Conservation (phyloP, 2,113 vertebrate genomes). For the Telmatochromis sp. region DNA sequence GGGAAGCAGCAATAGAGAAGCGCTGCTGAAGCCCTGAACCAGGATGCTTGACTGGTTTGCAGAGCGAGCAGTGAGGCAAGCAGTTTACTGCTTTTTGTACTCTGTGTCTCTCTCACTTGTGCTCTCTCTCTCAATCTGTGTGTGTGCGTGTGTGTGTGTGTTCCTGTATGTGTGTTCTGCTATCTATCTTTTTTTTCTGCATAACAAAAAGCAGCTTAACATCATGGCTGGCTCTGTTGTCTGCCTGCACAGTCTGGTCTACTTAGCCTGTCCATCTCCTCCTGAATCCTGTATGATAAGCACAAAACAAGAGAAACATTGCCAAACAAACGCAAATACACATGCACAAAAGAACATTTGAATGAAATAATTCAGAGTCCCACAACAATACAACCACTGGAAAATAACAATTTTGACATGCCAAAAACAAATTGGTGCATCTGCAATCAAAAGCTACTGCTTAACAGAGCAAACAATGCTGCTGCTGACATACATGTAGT, state of each 20-base stretch:
- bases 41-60: background rate
- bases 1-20: background rate
- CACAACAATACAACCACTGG: background rate
- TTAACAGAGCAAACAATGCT: background rate
- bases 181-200: background rate
- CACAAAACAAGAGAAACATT: constrained; percentile 4
- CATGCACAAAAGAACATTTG: constrained; percentile 1
- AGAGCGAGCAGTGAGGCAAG: background rate
- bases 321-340: background rate
- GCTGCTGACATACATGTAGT: background rate
- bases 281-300: constrained; percentile 33
- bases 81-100: background rate
- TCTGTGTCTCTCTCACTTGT: background rate
- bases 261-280: constrained; percentile 23
- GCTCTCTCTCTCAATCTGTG: background rate
- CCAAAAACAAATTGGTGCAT: background rate
- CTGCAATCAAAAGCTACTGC: background rate
- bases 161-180: background rate
- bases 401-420: background rate
- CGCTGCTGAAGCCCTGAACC: background rate
- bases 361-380: background rate
- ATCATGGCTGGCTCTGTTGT: background rate
- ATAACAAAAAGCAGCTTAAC: constrained; percentile 46
- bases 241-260: background rate
- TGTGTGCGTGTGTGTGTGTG: background rate